Evolutionary conservation across 2,888 invertebrate species (phyloP), one percentile per base, ranked within the genome.

Genomic region (Patella caerulea): DNA sequence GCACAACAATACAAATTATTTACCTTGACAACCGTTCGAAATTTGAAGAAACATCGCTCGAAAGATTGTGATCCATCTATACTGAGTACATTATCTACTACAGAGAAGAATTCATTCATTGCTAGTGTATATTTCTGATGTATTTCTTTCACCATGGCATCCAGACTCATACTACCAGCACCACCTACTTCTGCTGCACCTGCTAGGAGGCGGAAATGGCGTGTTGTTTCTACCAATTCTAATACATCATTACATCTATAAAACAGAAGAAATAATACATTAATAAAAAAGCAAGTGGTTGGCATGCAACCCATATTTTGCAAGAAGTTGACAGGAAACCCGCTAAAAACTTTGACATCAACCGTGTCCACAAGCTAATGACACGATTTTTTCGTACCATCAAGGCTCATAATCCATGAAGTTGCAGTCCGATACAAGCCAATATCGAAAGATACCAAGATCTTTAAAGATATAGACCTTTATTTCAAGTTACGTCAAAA

Each of bases 201-300:
- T 0, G 91, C 89, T 73, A 92, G 84, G 65, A 91, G 84, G 9
- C 90, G 87, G 85, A 92, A 92, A 82, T 92, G 92, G 24, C 89
- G 83, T 0, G 91, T 91, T 3, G 91, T 91, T 81, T 91, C 91
- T 14, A 91, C 90, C 19, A 92, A 86, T 77, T 92, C 92, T 71
- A 91, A 86, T 3, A 91, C 91, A 86, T 92, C 92, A 83, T 91
- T 92, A 81, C 92, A 92, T 76, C 91, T 91, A 82, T 9, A 76
- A 78, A 70, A 70, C 75, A 54, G 52, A 54, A 70, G 7, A 24
- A 65, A 45, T 9, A 45, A 45, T 34, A 0, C 0, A 45, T 9
- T 45, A 45, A 45, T 9, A 45, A 45, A 45, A 7, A 45, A 45
- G 7, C 9, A 45, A 45, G 45, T 45, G 45, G 9, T 9, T 45